Evolutionary conservation across 2,888 invertebrate species (phyloP).

Genomic region (Hanleya hanleyi): DNA sequence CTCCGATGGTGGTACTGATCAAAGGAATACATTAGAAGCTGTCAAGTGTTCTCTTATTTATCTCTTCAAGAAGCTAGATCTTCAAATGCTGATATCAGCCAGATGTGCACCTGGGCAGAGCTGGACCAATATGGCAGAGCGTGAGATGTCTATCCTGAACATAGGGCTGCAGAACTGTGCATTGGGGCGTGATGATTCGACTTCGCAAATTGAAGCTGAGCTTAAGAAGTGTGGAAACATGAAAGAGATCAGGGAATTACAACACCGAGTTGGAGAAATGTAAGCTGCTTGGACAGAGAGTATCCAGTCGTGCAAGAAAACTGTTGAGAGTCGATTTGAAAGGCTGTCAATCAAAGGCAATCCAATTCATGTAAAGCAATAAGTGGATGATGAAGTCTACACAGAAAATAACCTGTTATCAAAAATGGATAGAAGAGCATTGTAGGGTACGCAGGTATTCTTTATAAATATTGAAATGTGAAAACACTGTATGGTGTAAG

Average conservation of each 20-base stretch:
- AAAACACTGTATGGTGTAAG: neutral
- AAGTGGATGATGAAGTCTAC: no score
- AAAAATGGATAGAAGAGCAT: neutral
- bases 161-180: constrained; percentile 15
- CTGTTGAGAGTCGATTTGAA: no score
- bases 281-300: neutral
- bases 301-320: no score
- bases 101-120: constrained; percentile 40
- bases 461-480: neutral
- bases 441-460: neutral
- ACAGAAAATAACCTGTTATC: no score
- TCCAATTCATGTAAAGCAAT: no score
- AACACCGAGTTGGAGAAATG: neutral
- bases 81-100: constrained; percentile 33
- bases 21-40: constrained; percentile 32
- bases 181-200: neutral
- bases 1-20: constrained; percentile 37
- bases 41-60: constrained; percentile 35
- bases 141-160: constrained; percentile 32
- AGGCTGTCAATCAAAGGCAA: no score
- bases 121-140: constrained; percentile 35
- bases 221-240: neutral
- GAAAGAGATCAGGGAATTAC: neutral
- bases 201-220: neutral
- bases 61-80: constrained; percentile 31